Conservation (phyloP, 2,113 vertebrate species). For the Xyliphius kryptos region DNA sequence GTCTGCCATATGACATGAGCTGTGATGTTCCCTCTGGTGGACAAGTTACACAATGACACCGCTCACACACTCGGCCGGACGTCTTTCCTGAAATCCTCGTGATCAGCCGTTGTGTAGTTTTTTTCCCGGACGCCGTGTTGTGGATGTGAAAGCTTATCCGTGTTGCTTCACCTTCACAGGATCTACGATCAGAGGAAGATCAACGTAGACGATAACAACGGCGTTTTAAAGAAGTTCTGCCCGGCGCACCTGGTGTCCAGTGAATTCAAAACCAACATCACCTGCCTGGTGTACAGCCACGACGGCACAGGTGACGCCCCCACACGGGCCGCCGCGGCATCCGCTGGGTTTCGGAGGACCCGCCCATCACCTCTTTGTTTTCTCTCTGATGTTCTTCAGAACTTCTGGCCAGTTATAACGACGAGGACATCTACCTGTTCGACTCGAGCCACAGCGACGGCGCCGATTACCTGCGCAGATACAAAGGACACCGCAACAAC, state of each 20-base stretch:
- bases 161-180: too few species aligned
- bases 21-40: too few species aligned
- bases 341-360: too few species aligned
- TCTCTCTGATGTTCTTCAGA: slow-evolving; percentile 65
- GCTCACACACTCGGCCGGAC: too few species aligned
- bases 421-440: slow-evolving; percentile 95
- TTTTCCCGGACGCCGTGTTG: too few species aligned
- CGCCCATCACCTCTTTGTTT: too few species aligned
- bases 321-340: too few species aligned
- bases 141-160: too few species aligned
- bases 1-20: too few species aligned
- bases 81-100: too few species aligned
- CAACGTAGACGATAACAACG: slow-evolving; percentile 89
- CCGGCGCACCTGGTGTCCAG: slow-evolving; percentile 91
- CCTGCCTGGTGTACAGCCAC: slow-evolving; percentile 92
- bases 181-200: slow-evolving; percentile 96
- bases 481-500: slow-evolving; percentile 91
- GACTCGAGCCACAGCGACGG: slow-evolving; percentile 89
- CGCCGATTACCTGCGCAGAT: slow-evolving; percentile 78
- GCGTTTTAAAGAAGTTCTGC: slow-evolving; percentile 92
- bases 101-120: too few species aligned
- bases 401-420: slow-evolving; percentile 89
- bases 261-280: slow-evolving; percentile 95
- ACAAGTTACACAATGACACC: too few species aligned
- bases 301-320: slow-evolving; percentile 82